These are phyloP conservation scores for Parauchenoglanis ngamensis DNA, from an alignment of 2,797 vertebrate genomes.

Conservation along the genomic window DNA sequence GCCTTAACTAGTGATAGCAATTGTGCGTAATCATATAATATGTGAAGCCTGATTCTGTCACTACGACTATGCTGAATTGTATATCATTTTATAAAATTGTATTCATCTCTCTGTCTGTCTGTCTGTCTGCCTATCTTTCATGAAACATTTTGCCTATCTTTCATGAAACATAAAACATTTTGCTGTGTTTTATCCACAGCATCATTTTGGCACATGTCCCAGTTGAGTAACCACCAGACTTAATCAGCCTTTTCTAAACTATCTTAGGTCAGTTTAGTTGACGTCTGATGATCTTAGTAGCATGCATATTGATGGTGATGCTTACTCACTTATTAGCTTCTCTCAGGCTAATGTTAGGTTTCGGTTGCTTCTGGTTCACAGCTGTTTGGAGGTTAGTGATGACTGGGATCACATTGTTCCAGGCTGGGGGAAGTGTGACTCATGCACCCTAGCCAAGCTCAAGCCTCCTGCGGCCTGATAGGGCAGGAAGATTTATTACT, in stretches of 20 bases:
- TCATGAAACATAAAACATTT: background rate
- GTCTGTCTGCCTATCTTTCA: too few relatives aligned
- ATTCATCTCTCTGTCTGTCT: too few relatives aligned
- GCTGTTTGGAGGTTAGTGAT: conserved; percentile 3
- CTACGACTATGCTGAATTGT: background rate
- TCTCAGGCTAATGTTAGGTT: conserved; percentile 1
- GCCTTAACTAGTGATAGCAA: background rate
- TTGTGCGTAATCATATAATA: background rate
- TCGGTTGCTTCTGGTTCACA: background rate
- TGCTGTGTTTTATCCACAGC: background rate
- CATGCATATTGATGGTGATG: background rate
- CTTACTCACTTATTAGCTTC: background rate
- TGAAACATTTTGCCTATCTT: background rate
- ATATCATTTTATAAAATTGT: too few relatives aligned
- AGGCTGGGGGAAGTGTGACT: conserved; percentile 43
- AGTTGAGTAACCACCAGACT: background rate
- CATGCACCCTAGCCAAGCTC: conserved; percentile 29
- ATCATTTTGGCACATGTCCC: background rate
- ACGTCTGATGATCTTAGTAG: background rate
- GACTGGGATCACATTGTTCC: conserved; percentile 25
- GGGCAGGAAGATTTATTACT: conserved; percentile 38
- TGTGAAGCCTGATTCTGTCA: too few relatives aligned
- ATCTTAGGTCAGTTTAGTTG: background rate
- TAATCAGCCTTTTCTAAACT: background rate
- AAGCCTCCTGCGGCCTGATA: conserved; percentile 15